These are phyloP conservation scores for Graptemys geographica DNA, from an alignment of 2,797 vertebrate species.

Conservation along the genomic window DNA sequence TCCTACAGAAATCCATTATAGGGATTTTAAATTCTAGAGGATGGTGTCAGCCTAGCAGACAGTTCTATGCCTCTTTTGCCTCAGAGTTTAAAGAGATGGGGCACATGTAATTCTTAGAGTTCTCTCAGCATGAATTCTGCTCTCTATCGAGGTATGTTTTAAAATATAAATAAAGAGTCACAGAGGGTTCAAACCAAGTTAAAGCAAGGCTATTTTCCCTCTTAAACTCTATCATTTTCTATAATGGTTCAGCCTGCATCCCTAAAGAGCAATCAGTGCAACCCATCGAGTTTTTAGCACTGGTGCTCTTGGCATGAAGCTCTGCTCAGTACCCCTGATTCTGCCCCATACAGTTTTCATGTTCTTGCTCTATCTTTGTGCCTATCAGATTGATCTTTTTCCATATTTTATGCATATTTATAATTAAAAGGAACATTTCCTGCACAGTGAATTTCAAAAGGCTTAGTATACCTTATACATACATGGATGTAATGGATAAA, in stretches of 20 bases:
- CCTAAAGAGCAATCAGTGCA: neutral
- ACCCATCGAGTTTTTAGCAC: neutral
- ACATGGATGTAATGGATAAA: neutral
- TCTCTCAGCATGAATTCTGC: neutral
- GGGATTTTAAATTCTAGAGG: neutral
- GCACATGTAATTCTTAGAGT: neutral
- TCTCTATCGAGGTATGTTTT: neutral
- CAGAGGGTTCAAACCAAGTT: neutral
- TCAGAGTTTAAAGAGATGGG: neutral
- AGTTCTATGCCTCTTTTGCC: neutral
- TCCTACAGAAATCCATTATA: neutral
- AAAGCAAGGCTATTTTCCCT: neutral
- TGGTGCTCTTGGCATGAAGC: neutral
- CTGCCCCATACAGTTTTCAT: neutral
- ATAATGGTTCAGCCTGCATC: neutral
- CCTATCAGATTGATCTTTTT: slow-evolving; percentile 15
- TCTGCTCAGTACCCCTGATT: neutral
- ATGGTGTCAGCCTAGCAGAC: neutral
- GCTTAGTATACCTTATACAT: neutral
- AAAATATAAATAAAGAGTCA: neutral
- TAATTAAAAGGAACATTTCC: slow-evolving; percentile 51
- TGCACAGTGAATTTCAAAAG: neutral
- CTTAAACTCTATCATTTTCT: neutral
- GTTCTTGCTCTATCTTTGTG: neutral
- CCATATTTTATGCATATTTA: slow-evolving; percentile 37